These are phyloP conservation scores for Carposina sasakii DNA, from an alignment of 1,140 invertebrate genomes.

Conservation along the genomic window DNA sequence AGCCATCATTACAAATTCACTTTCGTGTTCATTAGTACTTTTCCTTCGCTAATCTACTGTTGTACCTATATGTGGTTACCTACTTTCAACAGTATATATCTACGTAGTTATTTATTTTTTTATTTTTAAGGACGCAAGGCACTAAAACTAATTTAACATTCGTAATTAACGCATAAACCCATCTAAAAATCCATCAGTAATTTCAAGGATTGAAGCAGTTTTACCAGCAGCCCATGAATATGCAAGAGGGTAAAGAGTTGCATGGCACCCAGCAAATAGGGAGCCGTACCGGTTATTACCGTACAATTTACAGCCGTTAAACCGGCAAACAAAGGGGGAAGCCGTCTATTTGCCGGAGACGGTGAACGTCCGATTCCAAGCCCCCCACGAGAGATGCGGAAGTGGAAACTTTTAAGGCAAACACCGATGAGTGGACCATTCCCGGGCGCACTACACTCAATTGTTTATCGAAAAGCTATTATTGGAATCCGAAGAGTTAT, in stretches of 20 bases:
- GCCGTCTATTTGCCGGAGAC: slow-evolving; percentile 26
- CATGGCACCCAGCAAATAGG: slow-evolving; percentile 28
- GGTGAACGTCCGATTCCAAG: slow-evolving; percentile 17
- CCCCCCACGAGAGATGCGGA: slow-evolving; percentile 11
- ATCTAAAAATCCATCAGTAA: too few species aligned
- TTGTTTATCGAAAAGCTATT: slow-evolving; percentile 15
- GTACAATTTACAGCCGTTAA: slow-evolving; percentile 35
- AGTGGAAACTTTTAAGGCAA: slow-evolving; percentile 23
- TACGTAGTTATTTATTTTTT: too few species aligned
- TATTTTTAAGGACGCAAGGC: too few species aligned
- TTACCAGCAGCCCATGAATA: slow-evolving; percentile 26
- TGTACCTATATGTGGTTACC: too few species aligned
- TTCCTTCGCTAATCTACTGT: too few species aligned
- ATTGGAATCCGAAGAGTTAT: too few species aligned
- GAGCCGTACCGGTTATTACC: slow-evolving; percentile 31
- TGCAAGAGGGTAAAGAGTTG: slow-evolving; percentile 30
- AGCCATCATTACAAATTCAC: too few species aligned
- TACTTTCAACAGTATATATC: too few species aligned
- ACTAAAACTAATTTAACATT: too few species aligned
- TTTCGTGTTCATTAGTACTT: too few species aligned
- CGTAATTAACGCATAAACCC: too few species aligned
- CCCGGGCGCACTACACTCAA: not conserved
- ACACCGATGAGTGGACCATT: slow-evolving; percentile 21
- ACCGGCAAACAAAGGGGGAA: slow-evolving; percentile 30
- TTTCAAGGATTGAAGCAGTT: slow-evolving; percentile 18